Base-by-base conservation (phyloP, 2,888 invertebrate species). In the Heliconius charithonia region DNA sequence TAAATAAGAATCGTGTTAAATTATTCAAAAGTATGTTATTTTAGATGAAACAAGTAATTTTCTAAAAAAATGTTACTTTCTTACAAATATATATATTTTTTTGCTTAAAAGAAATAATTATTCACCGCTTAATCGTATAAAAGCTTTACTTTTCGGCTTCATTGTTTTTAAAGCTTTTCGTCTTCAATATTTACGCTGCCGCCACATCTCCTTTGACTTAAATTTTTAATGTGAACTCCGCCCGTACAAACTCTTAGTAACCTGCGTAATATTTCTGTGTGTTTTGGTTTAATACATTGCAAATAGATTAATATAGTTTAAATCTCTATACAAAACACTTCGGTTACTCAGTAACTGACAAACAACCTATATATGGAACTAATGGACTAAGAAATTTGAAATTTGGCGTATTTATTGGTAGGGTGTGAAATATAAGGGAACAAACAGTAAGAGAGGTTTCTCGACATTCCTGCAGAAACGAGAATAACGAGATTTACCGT, bases 171-270 rank as follows among this genome's bases (percentile, higher is more conserved):
- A 77, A 77, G 80, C 77, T 83, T 81, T 70, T 71, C 83, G 85
- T 85, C 84, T 86, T 84, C 80, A 84, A 83, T 86, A 85, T 87
- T 85, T 85, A 85, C 73, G 41, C 67, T 73, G 41, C 81, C 78
- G 80, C 82, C 80, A 83, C 81, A 83, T 84, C 84, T 82, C 82
- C 80, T 71, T 74, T 81, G 81, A 81, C 75, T 79, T 84, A 83
- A 84, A 86, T 87, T 85, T 85, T 86, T 85, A 85, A 87, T 85
- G 83, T 77, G 75, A 78, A 81, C 83, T 78, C 80, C 83, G 81
- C 79, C 81, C 81, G 82, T 80, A 76, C 80, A 83, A 83, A 81
- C 83, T 82, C 77, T 77, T 65, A 76, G 75, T 77, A 74, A 77
- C 81, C 70, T 77, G 70, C 80, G 74, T 80, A 76, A 82, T 81